Base-by-base conservation (phyloP, 2,888 invertebrate species). In the Hedya salicella region DNA sequence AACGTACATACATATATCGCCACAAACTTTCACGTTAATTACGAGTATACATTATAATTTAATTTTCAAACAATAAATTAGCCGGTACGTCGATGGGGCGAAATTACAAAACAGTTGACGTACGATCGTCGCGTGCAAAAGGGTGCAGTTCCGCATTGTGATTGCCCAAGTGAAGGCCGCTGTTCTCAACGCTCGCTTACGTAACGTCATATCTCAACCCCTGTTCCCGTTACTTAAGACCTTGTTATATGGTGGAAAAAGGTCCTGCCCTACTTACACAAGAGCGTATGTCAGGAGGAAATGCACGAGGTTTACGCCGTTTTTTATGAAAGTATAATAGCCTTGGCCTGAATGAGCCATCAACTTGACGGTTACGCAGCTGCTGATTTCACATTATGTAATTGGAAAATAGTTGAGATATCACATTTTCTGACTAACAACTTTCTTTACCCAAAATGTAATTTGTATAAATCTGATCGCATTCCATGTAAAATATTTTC, bases 311-410 rank as follows among this genome's bases (percentile, higher is more conserved):
- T 44, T 32, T 32, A 16, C 3, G 17, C 32, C 19, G 1, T 32
- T 32, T 21, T 13, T 53, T 36, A 52, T 59, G 25, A 64, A 21
- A 56, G 62, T 39, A 40, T 25, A 25, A 21, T 50, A 4, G 4
- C 60, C 60, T 64, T 68, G 53, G 62, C 64, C 64, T 49, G 62
- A 70, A 67, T 57, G 46, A 67, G 46, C 11, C 36, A 40, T 42
- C 56, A 48, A 44, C 40, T 39, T 48, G 59, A 39, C 13, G 39
- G 48, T 52, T 59, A 52, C 53, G 39, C 52, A 56, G 50, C 50
- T 67, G 67, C 50, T 44, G 50, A 56, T 63, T 64, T 68, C 52
- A 65, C 62, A 61, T 44, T 17, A 57, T 5, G 19, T 6, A 25
- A 57, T 46, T 17, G n/a, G 44, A 19, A 49, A 44, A 56, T 6